phyloP scores from a whole-genome alignment of 1,140 invertebrate genomes.

The Meloidogyne floridensis region DNA sequence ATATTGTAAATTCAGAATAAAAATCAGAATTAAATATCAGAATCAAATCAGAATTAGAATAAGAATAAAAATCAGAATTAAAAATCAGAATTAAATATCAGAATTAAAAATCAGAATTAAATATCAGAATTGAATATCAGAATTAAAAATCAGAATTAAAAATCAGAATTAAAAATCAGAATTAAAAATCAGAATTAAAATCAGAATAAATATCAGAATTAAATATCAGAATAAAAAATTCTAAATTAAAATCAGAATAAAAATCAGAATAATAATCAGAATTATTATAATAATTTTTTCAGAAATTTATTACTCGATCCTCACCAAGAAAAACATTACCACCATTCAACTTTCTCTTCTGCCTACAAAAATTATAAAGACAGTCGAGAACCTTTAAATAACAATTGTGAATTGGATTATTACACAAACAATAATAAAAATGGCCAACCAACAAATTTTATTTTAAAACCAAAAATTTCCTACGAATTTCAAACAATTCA shows the following conservation, averaged over 20 bases:
- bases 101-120: neutral
- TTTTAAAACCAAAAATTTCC: slow-evolving; percentile 1
- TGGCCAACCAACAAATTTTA: neutral
- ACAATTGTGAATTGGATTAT: slow-evolving; percentile 5
- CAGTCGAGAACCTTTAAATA: neutral
- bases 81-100: slow-evolving; percentile 15
- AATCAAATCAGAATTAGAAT: neutral
- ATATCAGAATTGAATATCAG: neutral
- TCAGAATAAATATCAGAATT: neutral
- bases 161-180: neutral
- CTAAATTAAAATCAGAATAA: slow-evolving; percentile 9
- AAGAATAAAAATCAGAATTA: slow-evolving; percentile 15
- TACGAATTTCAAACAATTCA: slow-evolving; percentile 33
- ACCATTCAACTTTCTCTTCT: neutral
- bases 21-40: neutral
- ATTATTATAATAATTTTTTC: neutral
- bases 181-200: slow-evolving; percentile 7
- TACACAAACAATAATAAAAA: neutral
- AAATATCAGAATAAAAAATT: neutral
- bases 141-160: neutral
- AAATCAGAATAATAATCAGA: neutral
- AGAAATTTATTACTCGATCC: neutral
- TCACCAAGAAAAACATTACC: neutral
- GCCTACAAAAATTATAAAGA: neutral
- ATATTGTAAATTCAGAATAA: neutral